Evolutionary conservation across 2,888 invertebrate genomes (phyloP).

Genomic region (Drosophila quinaria): DNA sequence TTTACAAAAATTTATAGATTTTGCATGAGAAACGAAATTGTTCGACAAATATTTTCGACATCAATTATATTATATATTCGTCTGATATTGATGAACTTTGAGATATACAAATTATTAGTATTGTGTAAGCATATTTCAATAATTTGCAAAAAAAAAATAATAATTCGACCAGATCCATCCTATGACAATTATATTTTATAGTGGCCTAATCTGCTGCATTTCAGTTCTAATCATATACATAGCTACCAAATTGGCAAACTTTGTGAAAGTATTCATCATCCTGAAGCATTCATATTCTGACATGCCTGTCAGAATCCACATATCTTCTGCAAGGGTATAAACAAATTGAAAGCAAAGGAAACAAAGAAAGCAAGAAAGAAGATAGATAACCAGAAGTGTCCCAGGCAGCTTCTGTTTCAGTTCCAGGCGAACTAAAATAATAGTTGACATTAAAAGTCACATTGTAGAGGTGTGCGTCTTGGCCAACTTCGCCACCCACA

Average conservation of each 20-base stretch:
- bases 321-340: constrained; percentile 10
- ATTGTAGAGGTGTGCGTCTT: constrained; percentile 15
- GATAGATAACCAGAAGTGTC: constrained; percentile 15
- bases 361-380: constrained; percentile 3
- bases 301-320: not conserved
- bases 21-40: too few species aligned
- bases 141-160: too few species aligned
- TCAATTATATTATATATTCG: not conserved
- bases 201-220: not conserved
- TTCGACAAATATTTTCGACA: too few species aligned
- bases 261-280: not conserved
- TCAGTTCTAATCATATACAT: not conserved
- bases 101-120: not conserved
- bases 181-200: too few species aligned
- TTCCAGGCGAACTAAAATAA: constrained; percentile 9
- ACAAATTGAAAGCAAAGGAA: constrained; percentile 1
- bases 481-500: constrained; percentile 12
- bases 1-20: too few species aligned
- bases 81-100: not conserved
- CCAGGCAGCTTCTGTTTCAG: constrained; percentile 14
- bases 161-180: too few species aligned
- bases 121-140: not conserved
- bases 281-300: not conserved
- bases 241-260: not conserved
- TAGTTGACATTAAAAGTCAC: constrained; percentile 15